phyloP scores from a whole-genome alignment of 2,113 vertebrate genomes.

The Blennius ocellaris region DNA sequence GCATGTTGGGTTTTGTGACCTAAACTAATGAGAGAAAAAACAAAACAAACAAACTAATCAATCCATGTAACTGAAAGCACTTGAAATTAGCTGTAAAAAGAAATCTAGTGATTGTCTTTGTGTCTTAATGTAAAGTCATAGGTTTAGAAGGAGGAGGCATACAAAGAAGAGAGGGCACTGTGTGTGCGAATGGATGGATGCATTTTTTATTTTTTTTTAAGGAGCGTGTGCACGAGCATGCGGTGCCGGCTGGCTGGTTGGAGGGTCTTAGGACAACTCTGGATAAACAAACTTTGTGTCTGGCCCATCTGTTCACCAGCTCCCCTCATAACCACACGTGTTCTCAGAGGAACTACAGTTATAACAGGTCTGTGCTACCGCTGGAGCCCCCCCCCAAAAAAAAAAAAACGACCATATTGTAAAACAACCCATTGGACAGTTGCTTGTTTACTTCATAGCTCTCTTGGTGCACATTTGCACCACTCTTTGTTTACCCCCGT shows the following conservation, averaged over 20 bases:
- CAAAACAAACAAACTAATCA: slow-evolving; percentile 56
- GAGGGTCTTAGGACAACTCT: slow-evolving; percentile 79
- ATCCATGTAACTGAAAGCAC: slow-evolving; percentile 79
- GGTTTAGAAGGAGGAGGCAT: slow-evolving; percentile 21
- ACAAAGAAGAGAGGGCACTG: slow-evolving; percentile 44
- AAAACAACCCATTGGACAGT: slow-evolving; percentile 66
- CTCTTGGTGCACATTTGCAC: slow-evolving; percentile 71
- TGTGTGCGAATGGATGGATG: background rate
- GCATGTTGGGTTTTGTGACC: slow-evolving; percentile 55
- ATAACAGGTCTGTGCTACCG: slow-evolving; percentile 60
- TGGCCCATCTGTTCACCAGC: slow-evolving; percentile 73
- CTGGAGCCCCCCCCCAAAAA: no score
- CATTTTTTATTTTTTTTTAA: background rate
- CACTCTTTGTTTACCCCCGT: slow-evolving; percentile 60
- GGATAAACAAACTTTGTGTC: slow-evolving; percentile 74
- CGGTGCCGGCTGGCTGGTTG: slow-evolving; percentile 64
- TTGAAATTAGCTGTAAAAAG: slow-evolving; percentile 76
- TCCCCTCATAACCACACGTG: slow-evolving; percentile 63
- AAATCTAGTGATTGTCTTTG: slow-evolving; percentile 56
- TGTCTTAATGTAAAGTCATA: slow-evolving; percentile 73
- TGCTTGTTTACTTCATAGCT: slow-evolving; percentile 67
- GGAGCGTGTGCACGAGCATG: slow-evolving; percentile 46
- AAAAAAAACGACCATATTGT: slow-evolving; percentile 52
- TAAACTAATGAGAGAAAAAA: slow-evolving; percentile 14
- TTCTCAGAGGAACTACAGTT: slow-evolving; percentile 62